Conservation (phyloP, 2,888 invertebrate species). For the Agriotes lineatus region DNA sequence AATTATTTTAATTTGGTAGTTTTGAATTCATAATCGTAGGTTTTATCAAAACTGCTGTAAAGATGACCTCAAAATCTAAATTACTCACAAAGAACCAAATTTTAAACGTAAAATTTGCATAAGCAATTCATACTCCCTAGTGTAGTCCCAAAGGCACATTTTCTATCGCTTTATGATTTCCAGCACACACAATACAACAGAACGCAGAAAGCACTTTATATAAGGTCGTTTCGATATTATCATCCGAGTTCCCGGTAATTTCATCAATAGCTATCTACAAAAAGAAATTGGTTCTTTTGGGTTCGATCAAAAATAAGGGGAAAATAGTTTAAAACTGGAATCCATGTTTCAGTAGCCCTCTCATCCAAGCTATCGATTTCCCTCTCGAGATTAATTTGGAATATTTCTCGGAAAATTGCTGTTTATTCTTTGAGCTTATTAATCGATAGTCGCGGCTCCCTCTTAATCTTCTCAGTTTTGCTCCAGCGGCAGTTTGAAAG, state of each 20-base stretch:
- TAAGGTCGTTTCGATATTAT: constrained; percentile 12
- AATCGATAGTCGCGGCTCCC: neutral
- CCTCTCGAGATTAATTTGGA: constrained; percentile 26
- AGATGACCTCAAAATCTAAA: too few species aligned
- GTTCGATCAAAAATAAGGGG: constrained; percentile 24
- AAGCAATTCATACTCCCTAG: too few species aligned
- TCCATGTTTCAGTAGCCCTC: constrained; percentile 24
- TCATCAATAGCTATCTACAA: constrained; percentile 24
- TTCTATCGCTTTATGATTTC: constrained; percentile 4
- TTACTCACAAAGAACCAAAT: too few species aligned
- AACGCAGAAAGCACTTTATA: constrained; percentile 16
- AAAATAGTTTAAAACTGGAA: constrained; percentile 31
- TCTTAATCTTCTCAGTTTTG: neutral
- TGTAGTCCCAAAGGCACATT: too few species aligned
- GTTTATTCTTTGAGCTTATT: constrained; percentile 10
- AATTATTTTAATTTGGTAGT: too few species aligned
- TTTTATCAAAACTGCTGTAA: too few species aligned
- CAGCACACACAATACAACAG: neutral
- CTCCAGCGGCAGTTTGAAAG: too few species aligned
- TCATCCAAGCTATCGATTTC: constrained; percentile 23
- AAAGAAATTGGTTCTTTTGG: constrained; percentile 29
- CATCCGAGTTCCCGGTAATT: constrained; percentile 17
- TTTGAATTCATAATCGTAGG: too few species aligned
- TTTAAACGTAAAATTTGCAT: too few species aligned
- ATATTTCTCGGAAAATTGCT: constrained; percentile 15